Base-by-base conservation (phyloP, 2,113 vertebrate species). In the Scortum barcoo region DNA sequence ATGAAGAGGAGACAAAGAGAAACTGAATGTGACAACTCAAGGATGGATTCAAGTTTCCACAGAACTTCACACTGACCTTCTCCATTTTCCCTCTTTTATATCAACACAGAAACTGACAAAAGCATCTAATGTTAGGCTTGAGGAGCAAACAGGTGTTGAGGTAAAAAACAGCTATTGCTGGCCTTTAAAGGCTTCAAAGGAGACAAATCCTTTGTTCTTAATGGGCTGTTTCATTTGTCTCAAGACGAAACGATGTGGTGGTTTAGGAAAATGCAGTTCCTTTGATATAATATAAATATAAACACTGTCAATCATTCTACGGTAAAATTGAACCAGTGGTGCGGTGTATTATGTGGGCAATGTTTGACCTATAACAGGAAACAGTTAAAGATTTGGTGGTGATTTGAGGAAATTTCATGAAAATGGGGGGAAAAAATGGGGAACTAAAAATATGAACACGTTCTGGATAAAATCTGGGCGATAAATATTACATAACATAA, bases 111-210 rank as follows among this genome's bases (percentile, higher is more conserved):
- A 50, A 57, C 60, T 22, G 19, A 0, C n/a, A 14, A 76, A 42
- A 19, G 17, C 38, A 38, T 28, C 38, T 87, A 88, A 72, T 83
- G 26, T 88, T 3, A 78, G 82, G 80, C 60, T 77, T 78, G 53
- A 79, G 76, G 22, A 81, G 54, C 75, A 85, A 86, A 86, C 92
- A 93, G 91, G 74, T 83, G 88, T 89, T 61, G 36, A 73, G 75
- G 69, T 84, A 76, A 90, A 86, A 81, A 63, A 50, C 56, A 10
- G 12, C 67, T 67, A 58, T 84, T 87, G 69, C 86, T 63, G 72
- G 36, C 68, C 38, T 73, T 84, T 51, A 67, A 61, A 76, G 63
- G 42, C 84, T 87, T 89, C 88, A 92, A 90, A 89, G 74, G 44
- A 53, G 54, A 28, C 2, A 19, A 50, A 81, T 30, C 56, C 78